Evolutionary conservation across 2,797 vertebrate species (phyloP).

Genomic region (Poeciliopsis infans): DNA sequence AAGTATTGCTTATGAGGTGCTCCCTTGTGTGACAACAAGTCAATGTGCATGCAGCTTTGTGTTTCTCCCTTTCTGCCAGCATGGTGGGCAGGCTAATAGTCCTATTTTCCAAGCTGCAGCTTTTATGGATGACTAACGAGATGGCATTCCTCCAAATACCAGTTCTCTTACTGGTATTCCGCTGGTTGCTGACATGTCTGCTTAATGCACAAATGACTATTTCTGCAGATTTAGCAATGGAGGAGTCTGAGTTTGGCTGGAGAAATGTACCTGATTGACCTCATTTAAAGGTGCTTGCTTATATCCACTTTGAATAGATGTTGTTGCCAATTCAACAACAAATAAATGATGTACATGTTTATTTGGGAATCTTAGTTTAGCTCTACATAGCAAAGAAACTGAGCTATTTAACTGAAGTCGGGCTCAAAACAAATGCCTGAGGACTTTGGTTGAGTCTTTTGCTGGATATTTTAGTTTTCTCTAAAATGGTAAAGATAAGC

Average conservation of each 20-base stretch:
- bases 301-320: neutral
- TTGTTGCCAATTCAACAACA: neutral
- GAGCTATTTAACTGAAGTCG: neutral
- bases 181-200: neutral
- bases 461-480: neutral
- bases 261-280: neutral
- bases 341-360: neutral
- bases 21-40: neutral
- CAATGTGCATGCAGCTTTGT: neutral
- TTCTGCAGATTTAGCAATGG: neutral
- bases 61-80: neutral
- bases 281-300: neutral
- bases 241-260: neutral
- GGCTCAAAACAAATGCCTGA: neutral
- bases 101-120: constrained; percentile 3
- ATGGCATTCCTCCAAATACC: neutral
- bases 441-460: neutral
- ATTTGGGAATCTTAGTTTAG: neutral
- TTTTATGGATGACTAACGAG: neutral
- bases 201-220: neutral
- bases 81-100: neutral
- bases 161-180: constrained; percentile 7
- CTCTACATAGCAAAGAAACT: neutral
- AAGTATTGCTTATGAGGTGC: constrained; percentile 6
- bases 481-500: neutral